phyloP scores from a whole-genome alignment of 2,888 invertebrate genomes.

The Ophioninae sp. region DNA sequence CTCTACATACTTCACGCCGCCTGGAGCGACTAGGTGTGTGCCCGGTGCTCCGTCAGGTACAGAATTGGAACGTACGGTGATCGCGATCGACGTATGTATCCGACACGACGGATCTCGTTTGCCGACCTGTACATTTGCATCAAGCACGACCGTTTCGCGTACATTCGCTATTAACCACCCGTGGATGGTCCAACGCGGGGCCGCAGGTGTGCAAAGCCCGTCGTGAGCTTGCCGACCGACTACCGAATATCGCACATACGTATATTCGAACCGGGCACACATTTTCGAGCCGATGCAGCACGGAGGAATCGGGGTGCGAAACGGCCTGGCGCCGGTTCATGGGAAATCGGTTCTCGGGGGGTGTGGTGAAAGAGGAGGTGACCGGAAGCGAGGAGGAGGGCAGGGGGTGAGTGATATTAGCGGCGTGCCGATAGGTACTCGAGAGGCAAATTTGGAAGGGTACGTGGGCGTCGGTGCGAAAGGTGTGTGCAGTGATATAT shows the following conservation, averaged over 20 bases:
- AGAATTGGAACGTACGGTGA: background rate
- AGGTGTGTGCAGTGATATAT: conserved; percentile 77
- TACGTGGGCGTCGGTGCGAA: conserved; percentile 68
- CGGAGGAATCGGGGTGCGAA: conserved; percentile 49
- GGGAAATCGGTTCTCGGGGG: conserved; percentile 21
- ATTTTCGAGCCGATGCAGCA: conserved; percentile 43
- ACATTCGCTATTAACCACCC: conserved; percentile 45
- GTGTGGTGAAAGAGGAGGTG: background rate
- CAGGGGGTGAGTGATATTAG: conserved; percentile 70
- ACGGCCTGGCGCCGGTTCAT: conserved; percentile 16
- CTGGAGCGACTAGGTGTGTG: background rate
- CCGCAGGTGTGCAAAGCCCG: conserved; percentile 51
- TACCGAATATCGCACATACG: background rate
- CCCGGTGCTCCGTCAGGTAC: background rate
- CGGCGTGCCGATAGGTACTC: conserved; percentile 75
- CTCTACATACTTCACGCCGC: background rate
- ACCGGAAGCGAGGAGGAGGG: conserved; percentile 6
- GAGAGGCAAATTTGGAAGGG: conserved; percentile 74
- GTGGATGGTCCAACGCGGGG: background rate
- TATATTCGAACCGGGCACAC: conserved; percentile 24
- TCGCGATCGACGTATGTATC: conserved; percentile 6
- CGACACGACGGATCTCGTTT: conserved; percentile 30
- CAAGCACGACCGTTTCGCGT: conserved; percentile 38
- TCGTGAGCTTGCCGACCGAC: background rate
- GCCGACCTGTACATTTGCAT: conserved; percentile 32